Percentiles rank a stretch among this genome's conserved stretches.
Conservation (phyloP, 2,797 vertebrate genomes). For the Coreius guichenoti region DNA sequence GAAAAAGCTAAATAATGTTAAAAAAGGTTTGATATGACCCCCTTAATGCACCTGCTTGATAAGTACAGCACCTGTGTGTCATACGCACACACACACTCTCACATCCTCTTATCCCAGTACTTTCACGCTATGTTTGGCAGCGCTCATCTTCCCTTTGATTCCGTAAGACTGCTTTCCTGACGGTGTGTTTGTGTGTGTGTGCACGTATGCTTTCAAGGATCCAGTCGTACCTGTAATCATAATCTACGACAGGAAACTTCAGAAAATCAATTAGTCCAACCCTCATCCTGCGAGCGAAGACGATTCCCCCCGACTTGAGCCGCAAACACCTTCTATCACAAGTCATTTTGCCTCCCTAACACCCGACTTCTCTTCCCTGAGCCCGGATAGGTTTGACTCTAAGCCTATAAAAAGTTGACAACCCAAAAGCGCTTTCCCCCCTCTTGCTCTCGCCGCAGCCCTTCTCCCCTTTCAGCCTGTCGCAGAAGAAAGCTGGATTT, state of each 20-base stretch:
- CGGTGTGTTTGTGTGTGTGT: conserved; percentile 73
- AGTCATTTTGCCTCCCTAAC: conserved; percentile 86
- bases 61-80: conserved; percentile 47
- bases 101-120: conserved; percentile 65
- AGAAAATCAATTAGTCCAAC: conserved; percentile 85
- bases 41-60: conserved; percentile 50
- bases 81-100: conserved; percentile 46
- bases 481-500: conserved; percentile 80
- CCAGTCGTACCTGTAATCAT: conserved; percentile 82
- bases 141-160: conserved; percentile 79
- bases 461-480: conserved; percentile 73
- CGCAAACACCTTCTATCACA: conserved; percentile 86
- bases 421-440: conserved; percentile 79
- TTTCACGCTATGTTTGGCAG: conserved; percentile 76
- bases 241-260: conserved; percentile 82
- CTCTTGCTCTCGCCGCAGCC: conserved; percentile 69
- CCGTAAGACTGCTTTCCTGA: conserved; percentile 76
- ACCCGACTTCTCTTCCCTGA: conserved; percentile 85
- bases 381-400: conserved; percentile 86
- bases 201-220: conserved; percentile 75
- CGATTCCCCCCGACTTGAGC: conserved; percentile 84
- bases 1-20: neutral
- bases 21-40: conserved; percentile 33
- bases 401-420: conserved; percentile 87
- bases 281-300: conserved; percentile 82